Evolutionary conservation across 2,797 vertebrate species (phyloP), one percentile per base, ranked within the genome.

Genomic region (Cygnus olor): DNA sequence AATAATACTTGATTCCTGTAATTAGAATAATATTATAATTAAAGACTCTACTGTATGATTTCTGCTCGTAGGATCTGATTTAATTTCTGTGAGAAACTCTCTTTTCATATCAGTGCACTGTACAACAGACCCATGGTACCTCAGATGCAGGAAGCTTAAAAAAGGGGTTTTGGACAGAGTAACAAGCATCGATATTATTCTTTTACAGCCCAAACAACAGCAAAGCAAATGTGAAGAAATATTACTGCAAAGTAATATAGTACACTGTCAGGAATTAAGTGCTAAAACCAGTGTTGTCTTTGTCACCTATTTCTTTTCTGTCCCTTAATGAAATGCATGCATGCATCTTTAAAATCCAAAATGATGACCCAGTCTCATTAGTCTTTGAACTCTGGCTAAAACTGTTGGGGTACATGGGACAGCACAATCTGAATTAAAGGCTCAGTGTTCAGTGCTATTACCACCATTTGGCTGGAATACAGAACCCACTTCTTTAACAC

Each of bases 1-100:
- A 80, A 89, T 69, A 84, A 40, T 38, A 72, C 64, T 63, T 90
- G 49, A 65, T 92, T 81, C 6, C 40, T 47, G 10, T 45, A 71
- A 77, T 84, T 72, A 69, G 57, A 94, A 79, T 86, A 82, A 70
- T 74, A 89, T 71, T 64, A 56, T 34, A 64, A 88, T 68, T 86
- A 82, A 92, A 89, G 44, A 69, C 14, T 80, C 19, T 63, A 30
- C 42, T 66, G 42, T 54, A 40, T 80, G 44, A 95, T 90, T 81
- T 92, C 69, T 93, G 25, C 42, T 79, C 2, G 0, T 13, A 87
- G 34, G 42, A 82, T 61, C 38, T 64, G 44, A 85, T 83, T 42
- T 73, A 80, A 73, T 58, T 80, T 81, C 66, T 65, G 25, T 19
- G 28, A 69, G 27, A 68, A 94, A 88, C 0, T 1, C 3, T 80